phyloP scores from a whole-genome alignment of 2,797 vertebrate genomes.

The Sebastes nivosus region DNA sequence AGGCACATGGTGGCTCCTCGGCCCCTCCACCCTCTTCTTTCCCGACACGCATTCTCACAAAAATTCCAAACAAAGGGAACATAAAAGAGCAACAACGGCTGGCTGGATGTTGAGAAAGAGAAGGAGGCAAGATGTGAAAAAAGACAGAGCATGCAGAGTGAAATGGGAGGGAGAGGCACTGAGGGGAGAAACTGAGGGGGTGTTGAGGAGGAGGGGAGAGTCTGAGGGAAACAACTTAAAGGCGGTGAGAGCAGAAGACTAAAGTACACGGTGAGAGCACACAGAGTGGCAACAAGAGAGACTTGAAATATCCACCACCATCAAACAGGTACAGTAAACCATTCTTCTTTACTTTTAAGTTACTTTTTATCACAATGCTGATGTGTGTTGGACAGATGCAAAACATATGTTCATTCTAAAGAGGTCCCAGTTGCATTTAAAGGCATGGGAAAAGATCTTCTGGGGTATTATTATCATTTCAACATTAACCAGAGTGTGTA shows the following conservation, averaged over 20 bases:
- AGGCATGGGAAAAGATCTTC: not conserved
- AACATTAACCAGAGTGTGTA: not conserved
- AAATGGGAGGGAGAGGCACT: slow-evolving; percentile 53
- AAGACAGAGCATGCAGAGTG: slow-evolving; percentile 22
- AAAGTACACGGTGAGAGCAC: slow-evolving; percentile 37
- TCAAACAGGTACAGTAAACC: slow-evolving; percentile 62
- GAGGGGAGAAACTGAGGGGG: slow-evolving; percentile 55
- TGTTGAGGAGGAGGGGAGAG: slow-evolving; percentile 67
- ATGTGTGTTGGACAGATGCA: not conserved
- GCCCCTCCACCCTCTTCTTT: not conserved
- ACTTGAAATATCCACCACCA: slow-evolving; percentile 8
- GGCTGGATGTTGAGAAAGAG: slow-evolving; percentile 38
- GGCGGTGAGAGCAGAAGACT: slow-evolving; percentile 49
- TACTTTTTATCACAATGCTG: not conserved
- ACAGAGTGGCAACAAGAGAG: slow-evolving; percentile 19
- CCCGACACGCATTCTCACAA: slow-evolving; percentile 17
- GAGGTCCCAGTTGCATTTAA: not conserved
- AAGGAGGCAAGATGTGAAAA: slow-evolving; percentile 23
- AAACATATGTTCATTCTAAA: not conserved
- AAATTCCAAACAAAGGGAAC: slow-evolving; percentile 37
- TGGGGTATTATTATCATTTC: not conserved
- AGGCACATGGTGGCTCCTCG: slow-evolving; percentile 23
- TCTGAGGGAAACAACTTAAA: slow-evolving; percentile 52
- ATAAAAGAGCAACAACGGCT: not conserved
- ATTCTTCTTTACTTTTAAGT: slow-evolving; percentile 16